Conservation (phyloP, 1,140 invertebrate genomes). For the Bombus vancouverensis region DNA sequence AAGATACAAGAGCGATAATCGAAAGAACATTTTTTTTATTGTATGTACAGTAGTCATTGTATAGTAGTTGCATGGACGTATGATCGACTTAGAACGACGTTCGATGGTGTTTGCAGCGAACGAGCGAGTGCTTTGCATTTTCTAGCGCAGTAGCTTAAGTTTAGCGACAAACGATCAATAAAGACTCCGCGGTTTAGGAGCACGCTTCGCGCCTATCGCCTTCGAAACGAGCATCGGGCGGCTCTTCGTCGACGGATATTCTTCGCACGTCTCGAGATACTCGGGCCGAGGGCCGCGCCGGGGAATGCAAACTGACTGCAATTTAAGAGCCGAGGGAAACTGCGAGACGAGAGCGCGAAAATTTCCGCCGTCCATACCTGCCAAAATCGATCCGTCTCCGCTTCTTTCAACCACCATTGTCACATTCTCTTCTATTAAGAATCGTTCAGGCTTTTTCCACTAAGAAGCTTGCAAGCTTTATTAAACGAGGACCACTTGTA, state of each 20-base stretch:
- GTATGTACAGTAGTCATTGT: no score
- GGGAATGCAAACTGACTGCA: constrained; percentile 36
- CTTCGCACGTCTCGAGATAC: constrained; percentile 37
- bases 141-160: background rate
- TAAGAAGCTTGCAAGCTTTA: background rate
- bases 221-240: constrained; percentile 21
- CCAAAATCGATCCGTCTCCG: background rate
- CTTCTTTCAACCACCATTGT: background rate
- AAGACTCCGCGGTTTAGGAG: constrained; percentile 13
- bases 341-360: background rate
- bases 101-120: no score
- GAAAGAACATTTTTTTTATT: no score
- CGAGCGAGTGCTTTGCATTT: background rate
- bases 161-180: constrained; percentile 37
- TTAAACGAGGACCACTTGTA: no score
- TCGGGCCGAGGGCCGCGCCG: constrained; percentile 7
- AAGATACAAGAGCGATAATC: no score
- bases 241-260: constrained; percentile 14
- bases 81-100: no score
- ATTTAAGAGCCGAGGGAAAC: constrained; percentile 22
- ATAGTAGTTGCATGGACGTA: no score
- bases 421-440: background rate
- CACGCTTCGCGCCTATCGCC: constrained; percentile 25
- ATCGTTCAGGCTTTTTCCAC: background rate
- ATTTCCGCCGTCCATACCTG: constrained; percentile 2